Evolutionary conservation across 2,797 vertebrate genomes (phyloP).

Genomic region (Rousettus madagascariensis): DNA sequence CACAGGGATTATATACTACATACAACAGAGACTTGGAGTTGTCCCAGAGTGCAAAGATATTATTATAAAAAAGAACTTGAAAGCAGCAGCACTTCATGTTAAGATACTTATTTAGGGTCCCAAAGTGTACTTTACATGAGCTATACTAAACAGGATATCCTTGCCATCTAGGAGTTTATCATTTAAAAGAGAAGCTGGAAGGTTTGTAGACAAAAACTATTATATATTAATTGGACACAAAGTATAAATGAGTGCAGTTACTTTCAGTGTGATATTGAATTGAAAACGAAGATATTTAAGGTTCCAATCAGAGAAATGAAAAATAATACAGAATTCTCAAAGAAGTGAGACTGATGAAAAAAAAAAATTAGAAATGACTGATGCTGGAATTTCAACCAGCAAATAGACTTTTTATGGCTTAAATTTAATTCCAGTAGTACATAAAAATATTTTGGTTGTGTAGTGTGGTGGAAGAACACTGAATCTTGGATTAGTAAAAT

Average conservation of each 20-base stretch:
- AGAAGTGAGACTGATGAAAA: not conserved
- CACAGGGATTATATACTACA: not conserved
- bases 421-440: slow-evolving; percentile 30
- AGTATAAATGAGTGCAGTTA: not conserved
- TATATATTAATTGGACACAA: not conserved
- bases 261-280: not conserved
- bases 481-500: not conserved
- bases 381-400: not conserved
- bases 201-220: not conserved
- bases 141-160: not conserved
- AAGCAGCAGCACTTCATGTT: not conserved
- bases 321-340: slow-evolving; percentile 31
- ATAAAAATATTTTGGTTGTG: not conserved
- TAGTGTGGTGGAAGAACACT: not conserved
- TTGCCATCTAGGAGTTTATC: not conserved
- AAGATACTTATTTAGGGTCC: not conserved
- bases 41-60: not conserved
- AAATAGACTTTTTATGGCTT: slow-evolving; percentile 15
- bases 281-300: slow-evolving; percentile 17
- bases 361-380: not conserved
- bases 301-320: not conserved
- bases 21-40: not conserved
- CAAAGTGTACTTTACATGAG: not conserved
- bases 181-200: slow-evolving; percentile 16
- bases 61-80: not conserved